Base-by-base conservation (phyloP, 2,888 invertebrate genomes). In the Eulithis prunata region DNA sequence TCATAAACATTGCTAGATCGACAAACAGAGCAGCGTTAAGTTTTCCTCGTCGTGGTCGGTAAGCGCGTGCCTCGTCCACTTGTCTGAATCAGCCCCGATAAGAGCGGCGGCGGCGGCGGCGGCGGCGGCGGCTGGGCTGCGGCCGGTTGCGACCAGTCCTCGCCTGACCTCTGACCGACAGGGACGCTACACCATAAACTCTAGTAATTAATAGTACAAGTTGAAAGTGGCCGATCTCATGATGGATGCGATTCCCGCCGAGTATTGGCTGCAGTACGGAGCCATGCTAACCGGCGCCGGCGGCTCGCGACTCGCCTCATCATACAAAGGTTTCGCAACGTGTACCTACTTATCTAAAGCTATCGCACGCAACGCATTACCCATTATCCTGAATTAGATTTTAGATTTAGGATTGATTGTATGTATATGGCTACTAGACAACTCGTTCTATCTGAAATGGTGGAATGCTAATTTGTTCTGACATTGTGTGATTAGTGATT, bases 101-200 rank as follows among this genome's bases (percentile, higher is more conserved):
- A 84, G 81, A 66, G 77, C 75, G 70, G 73, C 64, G 67, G 69
- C 71, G 63, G 68, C 70, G 71, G 10, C 7, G n/a, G 77, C 75
- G 70, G 73, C 64, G 67, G 69, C 71, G 63, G 68, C 70, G 71
- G 10, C 8, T 21, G 21, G 21, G 21, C 58, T 71, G 62, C 68
- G 53, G 66, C 54, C 57, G n/a, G 28, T 11, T 13, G 72, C 89
- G 87, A 88, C 87, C 67, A 67, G 67, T 67, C 76, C 77, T 78
- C 75, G 72, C 71, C 77, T 86, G 89, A 90, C 90, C 91, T 87
- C 88, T 87, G 88, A 86, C 89, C 88, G 86, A 75, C 71, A 32
- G 78, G 79, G 85, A 80, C 84, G 85, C 77, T 14, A 56, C 56
- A 14, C 38, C 41, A 2, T n/a, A 36, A 28, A 13, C 46, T 49